Conservation (phyloP, 2,888 invertebrate species). For the Ctena decussata region DNA sequence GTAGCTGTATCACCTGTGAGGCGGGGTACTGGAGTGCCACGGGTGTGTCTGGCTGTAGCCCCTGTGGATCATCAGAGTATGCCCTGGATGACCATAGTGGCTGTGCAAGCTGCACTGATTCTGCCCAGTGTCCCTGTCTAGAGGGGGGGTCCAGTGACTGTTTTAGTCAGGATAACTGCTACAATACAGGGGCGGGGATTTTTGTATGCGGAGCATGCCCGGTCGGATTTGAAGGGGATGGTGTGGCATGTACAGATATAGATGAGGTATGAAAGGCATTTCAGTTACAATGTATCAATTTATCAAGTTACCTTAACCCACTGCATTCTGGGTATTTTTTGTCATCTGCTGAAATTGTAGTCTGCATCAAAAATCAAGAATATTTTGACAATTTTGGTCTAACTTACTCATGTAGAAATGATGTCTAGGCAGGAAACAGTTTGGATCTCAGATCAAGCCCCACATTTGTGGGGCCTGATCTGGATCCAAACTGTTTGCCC, state of each 20-base stretch:
- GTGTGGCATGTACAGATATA: slow-evolving; percentile 78
- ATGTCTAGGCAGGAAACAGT: too few species aligned
- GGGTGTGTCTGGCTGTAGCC: slow-evolving; percentile 74
- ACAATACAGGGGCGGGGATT: slow-evolving; percentile 66
- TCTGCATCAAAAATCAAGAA: too few species aligned
- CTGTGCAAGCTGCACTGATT: slow-evolving; percentile 67
- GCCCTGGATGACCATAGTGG: slow-evolving; percentile 63
- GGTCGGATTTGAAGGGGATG: slow-evolving; percentile 76
- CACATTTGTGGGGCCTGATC: too few species aligned
- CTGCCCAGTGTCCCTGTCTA: slow-evolving; percentile 75
- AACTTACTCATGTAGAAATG: too few species aligned
- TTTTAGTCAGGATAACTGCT: slow-evolving; percentile 64
- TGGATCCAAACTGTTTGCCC: too few species aligned
- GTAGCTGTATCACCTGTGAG: slow-evolving; percentile 70
- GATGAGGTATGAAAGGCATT: slow-evolving; percentile 79
- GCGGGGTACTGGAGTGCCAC: slow-evolving; percentile 73
- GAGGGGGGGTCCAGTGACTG: slow-evolving; percentile 56
- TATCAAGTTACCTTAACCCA: too few species aligned
- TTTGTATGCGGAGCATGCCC: slow-evolving; percentile 74
- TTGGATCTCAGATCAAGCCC: too few species aligned
- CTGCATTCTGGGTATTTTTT: too few species aligned
- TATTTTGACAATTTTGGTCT: too few species aligned
- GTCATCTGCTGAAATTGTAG: too few species aligned
- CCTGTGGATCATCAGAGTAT: slow-evolving; percentile 71
- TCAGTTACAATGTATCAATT: too few species aligned